Base-by-base conservation (phyloP, 2,113 vertebrate species). In the Fulmarus glacialis region DNA sequence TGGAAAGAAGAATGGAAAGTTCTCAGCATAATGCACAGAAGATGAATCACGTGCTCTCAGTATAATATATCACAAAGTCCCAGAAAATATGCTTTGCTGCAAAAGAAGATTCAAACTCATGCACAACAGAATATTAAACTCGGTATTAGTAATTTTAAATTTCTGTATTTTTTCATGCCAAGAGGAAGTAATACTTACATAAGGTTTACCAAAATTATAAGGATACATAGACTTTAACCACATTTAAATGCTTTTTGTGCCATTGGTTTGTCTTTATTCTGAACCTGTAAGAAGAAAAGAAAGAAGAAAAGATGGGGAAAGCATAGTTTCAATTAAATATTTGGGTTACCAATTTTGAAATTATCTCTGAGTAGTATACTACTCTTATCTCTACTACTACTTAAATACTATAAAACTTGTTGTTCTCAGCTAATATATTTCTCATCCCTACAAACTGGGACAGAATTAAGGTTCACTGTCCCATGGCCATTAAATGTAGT, bases 401-500 rank as follows among this genome's bases (percentile, higher is more conserved):
- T 59, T 70, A 71, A 71, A 12, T 74, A 26, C 8, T 71, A 9
- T n/a, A 71, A 74, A 91, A 58, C 26, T 55, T 15, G 4, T 36
- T 68, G 14, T 43, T 78, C 27, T 55, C 56, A 67, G 24, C 26
- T 87, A 62, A 73, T 48, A 24, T 29, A 42, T 48, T 56, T 78
- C 12, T 86, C 15, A 83, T 50, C 10, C 15, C 19, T 72, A 22
- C 30, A 78, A 60, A 68, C 14, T 59, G 55, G 9, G 23, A n/a
- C 38, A 68, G 26, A 48, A 43, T 66, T 50, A 71, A 71, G 13
- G 11, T 15, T 62, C 6, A 19, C 24, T 42, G 36, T 78, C 10
- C 24, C 78, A n/a, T 3, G 1, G 3, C 10, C 15, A 26, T 27
- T 48, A 52, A 74, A 40, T 0, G 2, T 8, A 50, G 13, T 40